Evolutionary conservation across 2,113 vertebrate genomes (phyloP), one percentile per base, ranked within the genome.

Genomic region (Saccopteryx bilineata): DNA sequence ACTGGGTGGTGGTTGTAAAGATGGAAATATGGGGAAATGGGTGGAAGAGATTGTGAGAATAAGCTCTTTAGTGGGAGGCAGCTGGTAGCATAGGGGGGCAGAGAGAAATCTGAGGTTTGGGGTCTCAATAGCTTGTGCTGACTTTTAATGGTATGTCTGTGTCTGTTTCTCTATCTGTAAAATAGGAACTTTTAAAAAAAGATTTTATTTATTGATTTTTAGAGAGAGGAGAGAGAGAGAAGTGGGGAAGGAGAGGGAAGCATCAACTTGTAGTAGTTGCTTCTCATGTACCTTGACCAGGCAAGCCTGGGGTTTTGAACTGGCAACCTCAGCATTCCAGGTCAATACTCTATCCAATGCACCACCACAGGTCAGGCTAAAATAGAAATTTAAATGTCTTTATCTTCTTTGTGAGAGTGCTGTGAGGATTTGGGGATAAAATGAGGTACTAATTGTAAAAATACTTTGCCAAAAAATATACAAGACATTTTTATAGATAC

Each of bases 141-240:
- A 8, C 86, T 93, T 94, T 88, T 80, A 88, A 84, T 82, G 72
- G 12, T 94, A 74, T 87, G 95, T 94, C 66, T 91, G 18, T 93
- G 23, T 84, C 74, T 94, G 1, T 93, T 74, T 93, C 52, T 95
- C 58, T 65, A 83, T 75, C 82, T 95, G 71, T 95, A 87, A 93
- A 76, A 94, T 76, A 76, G 58, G 46, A 81, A 76, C 85, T 90
- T 93, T 39, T 39, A 3, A 39, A 39, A 39, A 39, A 39, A 39
- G 39, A 39, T 39, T 39, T 39, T 39, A 39, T 39, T 39, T 39
- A 39, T 39, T 39, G 39, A 39, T 39, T 39, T 39, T 39, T 39
- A 39, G 39, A 39, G 39, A 39, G 39, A 39, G 39, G 39, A 39
- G 39, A 39, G 39, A 39, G 39, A 39, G 39, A 39, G 39, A 39